Evolutionary conservation across 2,113 vertebrate species (phyloP), one percentile per base, ranked within the genome.

Genomic region (Solea solea): DNA sequence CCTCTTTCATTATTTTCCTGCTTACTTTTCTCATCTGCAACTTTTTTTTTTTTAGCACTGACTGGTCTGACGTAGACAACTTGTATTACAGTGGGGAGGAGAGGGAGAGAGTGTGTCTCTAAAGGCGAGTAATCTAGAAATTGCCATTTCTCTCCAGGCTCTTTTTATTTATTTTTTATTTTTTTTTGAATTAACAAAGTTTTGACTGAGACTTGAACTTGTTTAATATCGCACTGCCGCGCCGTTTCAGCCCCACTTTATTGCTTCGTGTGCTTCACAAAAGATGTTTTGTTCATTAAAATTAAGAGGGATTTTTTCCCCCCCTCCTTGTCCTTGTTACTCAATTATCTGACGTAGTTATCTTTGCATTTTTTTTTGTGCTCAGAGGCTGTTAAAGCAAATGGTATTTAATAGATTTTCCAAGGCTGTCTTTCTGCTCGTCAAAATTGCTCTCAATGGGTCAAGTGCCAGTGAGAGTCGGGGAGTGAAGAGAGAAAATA

Each of bases 331-430:
- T 79, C 58, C 50, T 80, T 73, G 59, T 83, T 81, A 46, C 67
- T 84, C 58, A 67, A 65, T 81, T 80, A 73, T 80, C 80, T 72
- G 39, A 79, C 53, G 57, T 54, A 81, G 70, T 6, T 48, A 90
- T 90, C 68, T 76, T 60, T 74, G 16, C 69, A 75, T 82, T 79
- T 81, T 80, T 80, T 81, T 74, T 84, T 42, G 1, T 81, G 74
- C 72, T 72, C 64, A 66, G 58, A 77, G 82, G 53, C 82, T 87
- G 81, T 84, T 91, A 89, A 87, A 90, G 82, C 77, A 78, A 85
- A 87, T 72, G 55, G 64, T 86, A 78, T 92, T 93, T 93, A 93
- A 92, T 91, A 92, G 92, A 92, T 93, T 94, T 93, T 93, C 93
- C 91, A 9, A 78, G 77, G 69, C 85, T 90, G 84, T 93, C 85